A percentile compares a stretch with the other conserved stretches of the same genome.
These are phyloP conservation scores for Myopa testacea DNA, from an alignment of 2,888 invertebrate genomes.

Conservation along the genomic window DNA sequence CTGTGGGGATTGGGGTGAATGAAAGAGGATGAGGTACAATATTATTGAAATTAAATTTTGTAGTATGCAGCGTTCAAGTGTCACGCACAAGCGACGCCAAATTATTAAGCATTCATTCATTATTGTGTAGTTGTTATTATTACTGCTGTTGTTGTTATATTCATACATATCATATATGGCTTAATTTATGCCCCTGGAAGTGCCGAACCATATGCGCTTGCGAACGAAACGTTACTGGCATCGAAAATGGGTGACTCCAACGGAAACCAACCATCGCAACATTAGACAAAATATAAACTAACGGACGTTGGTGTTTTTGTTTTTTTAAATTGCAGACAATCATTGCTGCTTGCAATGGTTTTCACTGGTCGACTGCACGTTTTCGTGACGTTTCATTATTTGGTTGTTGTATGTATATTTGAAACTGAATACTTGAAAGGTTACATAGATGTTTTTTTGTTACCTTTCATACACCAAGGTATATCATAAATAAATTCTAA, in stretches of 20 bases:
- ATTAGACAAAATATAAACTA: background rate
- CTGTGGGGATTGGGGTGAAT: background rate
- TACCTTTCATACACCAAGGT: conserved; percentile 43
- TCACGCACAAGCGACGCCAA: conserved; percentile 35
- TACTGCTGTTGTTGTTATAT: conserved; percentile 2
- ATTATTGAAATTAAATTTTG: conserved; percentile 10
- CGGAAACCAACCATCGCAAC: background rate
- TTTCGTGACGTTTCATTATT: conserved; percentile 9
- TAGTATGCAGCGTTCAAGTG: conserved; percentile 18
- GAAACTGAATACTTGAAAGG: conserved; percentile 1
- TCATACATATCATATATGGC: background rate
- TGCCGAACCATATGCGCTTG: conserved; percentile 33
- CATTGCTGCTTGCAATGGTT: conserved; percentile 13
- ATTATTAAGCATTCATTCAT: conserved; percentile 27
- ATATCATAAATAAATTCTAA: conserved; percentile 41
- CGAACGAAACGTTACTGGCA: conserved; percentile 32
- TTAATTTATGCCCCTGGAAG: conserved; percentile 44
- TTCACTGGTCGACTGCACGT: conserved; percentile 35
- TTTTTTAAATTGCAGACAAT: background rate
- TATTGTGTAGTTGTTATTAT: conserved; percentile 12
- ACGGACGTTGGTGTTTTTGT: background rate
- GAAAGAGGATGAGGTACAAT: background rate
- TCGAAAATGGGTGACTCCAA: conserved; percentile 28
- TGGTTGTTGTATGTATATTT: conserved; percentile 21
- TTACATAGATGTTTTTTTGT: conserved; percentile 30